Evolutionary conservation across 2,113 vertebrate genomes (phyloP).

Genomic region (Siniperca knerii): DNA sequence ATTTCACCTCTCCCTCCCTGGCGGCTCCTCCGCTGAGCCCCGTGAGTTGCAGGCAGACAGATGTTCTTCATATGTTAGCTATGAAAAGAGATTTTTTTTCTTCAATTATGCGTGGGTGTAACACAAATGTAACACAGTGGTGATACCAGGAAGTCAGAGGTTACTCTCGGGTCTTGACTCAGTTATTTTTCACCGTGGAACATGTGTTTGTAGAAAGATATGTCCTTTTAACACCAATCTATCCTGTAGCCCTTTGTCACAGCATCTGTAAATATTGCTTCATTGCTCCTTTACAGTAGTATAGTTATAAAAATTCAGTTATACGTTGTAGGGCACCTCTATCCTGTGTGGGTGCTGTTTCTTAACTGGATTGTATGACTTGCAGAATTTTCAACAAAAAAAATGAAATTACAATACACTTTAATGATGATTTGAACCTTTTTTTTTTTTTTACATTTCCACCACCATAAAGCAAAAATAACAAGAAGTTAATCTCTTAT

Average conservation of each 20-base stretch:
- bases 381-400: background rate
- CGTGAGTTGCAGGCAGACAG: slow-evolving; percentile 64
- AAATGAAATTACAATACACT: background rate
- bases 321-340: background rate
- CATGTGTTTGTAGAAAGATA: slow-evolving; percentile 24
- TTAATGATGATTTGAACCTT: background rate
- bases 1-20: slow-evolving; percentile 65
- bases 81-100: slow-evolving; percentile 34
- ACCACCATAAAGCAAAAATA: slow-evolving; percentile 53
- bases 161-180: slow-evolving; percentile 52
- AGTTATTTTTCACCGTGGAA: slow-evolving; percentile 28
- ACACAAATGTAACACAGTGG: slow-evolving; percentile 59
- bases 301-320: background rate
- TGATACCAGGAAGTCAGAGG: slow-evolving; percentile 65
- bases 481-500: slow-evolving; percentile 57
- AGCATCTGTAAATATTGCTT: background rate
- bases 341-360: too few relatives aligned
- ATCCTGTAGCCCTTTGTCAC: background rate
- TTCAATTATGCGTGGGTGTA: slow-evolving; percentile 52
- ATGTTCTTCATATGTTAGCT: slow-evolving; percentile 78
- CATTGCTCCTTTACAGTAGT: background rate
- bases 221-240: slow-evolving; percentile 9
- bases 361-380: background rate
- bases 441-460: slow-evolving; percentile 18
- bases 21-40: slow-evolving; percentile 26